Base-by-base conservation (phyloP, 1,140 invertebrate species). In the Drosophila pandora region DNA sequence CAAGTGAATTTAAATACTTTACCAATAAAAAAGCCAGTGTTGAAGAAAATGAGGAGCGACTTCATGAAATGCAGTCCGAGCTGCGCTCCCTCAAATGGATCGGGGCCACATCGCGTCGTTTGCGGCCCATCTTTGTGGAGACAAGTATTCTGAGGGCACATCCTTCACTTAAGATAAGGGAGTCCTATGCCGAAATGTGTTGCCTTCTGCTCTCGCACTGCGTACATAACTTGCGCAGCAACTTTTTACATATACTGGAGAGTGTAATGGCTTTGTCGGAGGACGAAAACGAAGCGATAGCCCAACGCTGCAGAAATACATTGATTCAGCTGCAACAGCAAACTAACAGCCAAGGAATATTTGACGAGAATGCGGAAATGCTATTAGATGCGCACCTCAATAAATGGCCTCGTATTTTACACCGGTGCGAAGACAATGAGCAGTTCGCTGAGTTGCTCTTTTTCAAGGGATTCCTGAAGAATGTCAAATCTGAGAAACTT, bases 381-480 rank as follows among this genome's bases (percentile, higher is more conserved):
- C 43, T 91, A 2, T 64, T 92, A 3, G 78, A 90, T 53, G 49
- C 63, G 1, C 89, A 92, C 70, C 55, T 91, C 0, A 77, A 77
- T 13, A 90, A 81, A 50, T 76, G 79, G 58, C 90, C 91, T 9
- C 65, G 90, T 2, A 76, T 91, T 13, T 45, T 92, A 32, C 70
- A 84, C 43, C 82, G 90, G 5, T 73, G 88, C 13, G 79, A 87
- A 53, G 91, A 92, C 12, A 69, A 48, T 8, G 91, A 92, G 65
- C 90, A 90, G 55, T 83, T 78, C 23, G 63, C 82, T 0, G 91
- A 85, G 59, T 45, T 92, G 7, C 71, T 90, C 0, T 90, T 91
- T 32, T 64, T 91, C 7, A 91, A 92, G 43, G 91, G 82, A 10
- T 91, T 88, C n/a, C 21, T 92, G 10, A 64, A 67, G 5, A 85